phyloP scores from a whole-genome alignment of 2,113 vertebrate genomes.

The Tretioscincus oriximinensis region DNA sequence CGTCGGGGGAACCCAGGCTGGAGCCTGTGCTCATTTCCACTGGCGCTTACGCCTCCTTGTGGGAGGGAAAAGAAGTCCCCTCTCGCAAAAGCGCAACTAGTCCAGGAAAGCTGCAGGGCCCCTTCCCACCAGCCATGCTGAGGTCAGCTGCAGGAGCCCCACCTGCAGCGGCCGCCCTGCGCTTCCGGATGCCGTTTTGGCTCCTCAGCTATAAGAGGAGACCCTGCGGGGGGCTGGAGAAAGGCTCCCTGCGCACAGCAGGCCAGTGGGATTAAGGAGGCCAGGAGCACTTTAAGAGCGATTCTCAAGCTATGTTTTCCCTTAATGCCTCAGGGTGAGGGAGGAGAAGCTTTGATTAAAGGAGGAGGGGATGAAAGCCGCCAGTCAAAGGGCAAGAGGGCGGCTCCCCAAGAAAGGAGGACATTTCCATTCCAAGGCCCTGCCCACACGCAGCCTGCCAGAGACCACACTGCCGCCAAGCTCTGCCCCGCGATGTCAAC shows the following conservation, averaged over 20 bases:
- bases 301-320: constrained; percentile 60
- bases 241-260: constrained; percentile 57
- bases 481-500: too few relatives aligned
- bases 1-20: too few relatives aligned
- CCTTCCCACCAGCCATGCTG: background rate
- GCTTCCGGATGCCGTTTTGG: too few relatives aligned
- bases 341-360: constrained; percentile 53
- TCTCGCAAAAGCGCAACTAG: background rate
- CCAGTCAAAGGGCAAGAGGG: too few relatives aligned
- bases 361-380: constrained; percentile 42
- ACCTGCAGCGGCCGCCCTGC: too few relatives aligned
- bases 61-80: background rate
- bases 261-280: constrained; percentile 50
- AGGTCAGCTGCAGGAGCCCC: background rate
- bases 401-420: too few relatives aligned
- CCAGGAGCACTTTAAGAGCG: constrained; percentile 47
- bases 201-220: constrained; percentile 66
- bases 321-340: constrained; percentile 58
- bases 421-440: too few relatives aligned
- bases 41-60: too few relatives aligned
- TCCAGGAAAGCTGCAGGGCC: background rate
- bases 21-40: too few relatives aligned
- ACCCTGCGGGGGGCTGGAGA: constrained; percentile 36
- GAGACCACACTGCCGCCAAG: too few relatives aligned
- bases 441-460: too few relatives aligned